A percentile compares a stretch with the other conserved stretches of the same genome.
phyloP scores from a whole-genome alignment of 2,113 vertebrate species.

The Myxocyprinus asiaticus region DNA sequence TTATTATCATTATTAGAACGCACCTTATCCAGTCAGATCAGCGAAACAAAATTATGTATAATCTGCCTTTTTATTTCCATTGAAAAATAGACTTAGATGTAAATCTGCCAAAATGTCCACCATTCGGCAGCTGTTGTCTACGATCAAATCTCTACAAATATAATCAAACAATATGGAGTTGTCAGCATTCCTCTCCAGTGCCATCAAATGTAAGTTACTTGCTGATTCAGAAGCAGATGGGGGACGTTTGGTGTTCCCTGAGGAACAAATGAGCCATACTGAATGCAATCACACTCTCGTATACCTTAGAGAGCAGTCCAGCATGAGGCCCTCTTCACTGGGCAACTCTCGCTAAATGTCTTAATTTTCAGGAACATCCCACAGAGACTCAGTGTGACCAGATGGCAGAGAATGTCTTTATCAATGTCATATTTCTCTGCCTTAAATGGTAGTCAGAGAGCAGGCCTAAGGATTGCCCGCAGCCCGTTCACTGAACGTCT shows the following conservation, averaged over 20 bases:
- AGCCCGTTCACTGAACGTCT: not conserved
- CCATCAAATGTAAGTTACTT: not conserved
- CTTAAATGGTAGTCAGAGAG: not conserved
- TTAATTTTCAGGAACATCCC: constrained; percentile 33
- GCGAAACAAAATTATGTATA: too few species aligned
- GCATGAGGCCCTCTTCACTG: not conserved
- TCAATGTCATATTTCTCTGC: not conserved
- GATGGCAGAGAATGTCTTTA: constrained; percentile 11
- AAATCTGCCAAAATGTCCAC: not conserved
- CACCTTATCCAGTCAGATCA: too few species aligned
- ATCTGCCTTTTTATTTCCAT: too few species aligned
- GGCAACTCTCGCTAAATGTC: constrained; percentile 19
- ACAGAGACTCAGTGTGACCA: constrained; percentile 23
- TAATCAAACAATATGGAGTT: not conserved
- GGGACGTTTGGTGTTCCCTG: not conserved
- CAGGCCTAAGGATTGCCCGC: not conserved
- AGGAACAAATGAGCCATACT: constrained; percentile 1
- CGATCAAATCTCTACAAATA: not conserved
- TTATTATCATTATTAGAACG: too few species aligned
- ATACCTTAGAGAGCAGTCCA: constrained; percentile 36
- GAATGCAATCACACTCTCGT: constrained; percentile 7
- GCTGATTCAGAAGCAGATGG: constrained; percentile 2
- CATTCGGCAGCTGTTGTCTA: not conserved
- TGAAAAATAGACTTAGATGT: not conserved
- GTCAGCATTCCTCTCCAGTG: not conserved